Evolutionary conservation across 1,140 invertebrate species (phyloP).

Genomic region (Zaprionus nigranus): DNA sequence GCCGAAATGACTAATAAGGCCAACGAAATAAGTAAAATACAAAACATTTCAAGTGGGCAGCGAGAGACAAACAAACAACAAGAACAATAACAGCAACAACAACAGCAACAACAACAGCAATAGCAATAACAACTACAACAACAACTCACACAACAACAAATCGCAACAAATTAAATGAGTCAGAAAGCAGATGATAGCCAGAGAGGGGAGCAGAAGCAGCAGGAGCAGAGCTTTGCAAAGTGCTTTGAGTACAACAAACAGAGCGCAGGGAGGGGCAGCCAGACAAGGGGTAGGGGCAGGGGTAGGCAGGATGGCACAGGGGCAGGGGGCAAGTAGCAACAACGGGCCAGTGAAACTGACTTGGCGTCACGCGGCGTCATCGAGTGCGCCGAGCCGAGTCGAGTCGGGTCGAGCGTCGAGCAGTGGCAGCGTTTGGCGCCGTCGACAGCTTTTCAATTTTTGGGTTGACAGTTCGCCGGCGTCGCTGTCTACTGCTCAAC

Average conservation of each 20-base stretch:
- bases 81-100: slow-evolving; percentile 17
- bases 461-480: slow-evolving; percentile 32
- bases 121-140: slow-evolving; percentile 1
- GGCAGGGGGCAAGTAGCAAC: neutral
- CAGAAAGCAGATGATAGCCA: slow-evolving; percentile 9
- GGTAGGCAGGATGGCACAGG: neutral
- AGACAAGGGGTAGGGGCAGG: neutral
- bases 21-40: slow-evolving; percentile 17
- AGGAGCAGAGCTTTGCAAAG: slow-evolving; percentile 20
- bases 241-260: slow-evolving; percentile 10
- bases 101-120: neutral
- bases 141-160: slow-evolving; percentile 2
- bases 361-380: slow-evolving; percentile 22
- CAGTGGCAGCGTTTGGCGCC: slow-evolving; percentile 15
- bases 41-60: slow-evolving; percentile 36
- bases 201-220: slow-evolving; percentile 5
- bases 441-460: slow-evolving; percentile 42
- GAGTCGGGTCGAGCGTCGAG: slow-evolving; percentile 21
- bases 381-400: slow-evolving; percentile 22
- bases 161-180: slow-evolving; percentile 29
- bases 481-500: neutral
- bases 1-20: slow-evolving; percentile 67
- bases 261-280: neutral
- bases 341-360: slow-evolving; percentile 36
- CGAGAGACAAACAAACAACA: slow-evolving; percentile 24